Evolutionary conservation across 37 sponge, comb jelly and placozoan species (phyloP).

Genomic region (Ephydatia muelleri): DNA sequence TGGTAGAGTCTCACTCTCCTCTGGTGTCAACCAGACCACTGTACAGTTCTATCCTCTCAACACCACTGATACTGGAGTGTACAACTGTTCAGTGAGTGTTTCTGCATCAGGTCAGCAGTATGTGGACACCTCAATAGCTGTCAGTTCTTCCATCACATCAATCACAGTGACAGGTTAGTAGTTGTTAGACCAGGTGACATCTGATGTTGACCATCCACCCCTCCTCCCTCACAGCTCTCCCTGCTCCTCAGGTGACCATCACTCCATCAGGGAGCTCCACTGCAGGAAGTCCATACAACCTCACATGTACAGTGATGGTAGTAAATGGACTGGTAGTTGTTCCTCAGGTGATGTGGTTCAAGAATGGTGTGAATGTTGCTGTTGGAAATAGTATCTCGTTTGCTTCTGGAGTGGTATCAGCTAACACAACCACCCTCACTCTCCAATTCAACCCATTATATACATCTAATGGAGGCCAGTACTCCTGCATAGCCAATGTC

Average conservation of each 20-base stretch:
- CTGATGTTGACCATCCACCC: neutral
- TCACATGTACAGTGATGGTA: conserved; percentile 19
- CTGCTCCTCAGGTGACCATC: conserved; percentile 1
- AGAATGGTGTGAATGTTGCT: neutral
- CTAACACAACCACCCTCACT: neutral
- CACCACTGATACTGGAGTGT: neutral
- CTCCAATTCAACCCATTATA: conserved; percentile 22
- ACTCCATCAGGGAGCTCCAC: conserved; percentile 1
- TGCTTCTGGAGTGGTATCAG: neutral
- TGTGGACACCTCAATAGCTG: conserved; percentile 1
- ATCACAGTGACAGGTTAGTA: neutral
- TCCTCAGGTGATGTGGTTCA: neutral
- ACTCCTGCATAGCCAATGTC: conserved; percentile 39
- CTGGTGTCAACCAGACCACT: conserved; percentile 1
- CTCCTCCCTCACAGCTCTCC: conserved; percentile 1
- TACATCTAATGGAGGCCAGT: conserved; percentile 42
- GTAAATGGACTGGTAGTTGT: conserved; percentile 8
- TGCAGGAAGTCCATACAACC: conserved; percentile 2
- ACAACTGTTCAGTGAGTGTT: neutral
- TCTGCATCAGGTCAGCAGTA: conserved; percentile 1
- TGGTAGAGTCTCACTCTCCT: neutral
- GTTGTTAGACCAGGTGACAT: neutral
- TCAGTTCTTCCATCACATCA: neutral
- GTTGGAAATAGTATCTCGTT: neutral
- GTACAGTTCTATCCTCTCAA: neutral